Conservation (phyloP, 2,113 vertebrate genomes). For the Neofelis nebulosa region DNA sequence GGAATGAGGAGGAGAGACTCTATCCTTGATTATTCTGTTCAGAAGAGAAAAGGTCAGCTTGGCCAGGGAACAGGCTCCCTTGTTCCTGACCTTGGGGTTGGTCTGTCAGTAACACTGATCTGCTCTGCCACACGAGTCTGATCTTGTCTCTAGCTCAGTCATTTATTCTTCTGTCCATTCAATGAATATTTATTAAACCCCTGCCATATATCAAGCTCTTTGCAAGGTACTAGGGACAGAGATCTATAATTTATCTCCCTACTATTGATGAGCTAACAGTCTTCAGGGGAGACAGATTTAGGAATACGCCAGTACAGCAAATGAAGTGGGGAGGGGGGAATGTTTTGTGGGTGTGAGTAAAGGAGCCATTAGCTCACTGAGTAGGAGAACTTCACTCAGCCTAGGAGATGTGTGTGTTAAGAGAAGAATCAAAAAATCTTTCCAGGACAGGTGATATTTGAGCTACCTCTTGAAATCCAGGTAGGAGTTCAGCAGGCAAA, state of each 20-base stretch:
- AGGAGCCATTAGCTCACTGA: not conserved
- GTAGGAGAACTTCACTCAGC: not conserved
- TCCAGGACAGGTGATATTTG: not conserved
- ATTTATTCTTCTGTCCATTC: conserved; percentile 30
- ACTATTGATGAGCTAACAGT: not conserved
- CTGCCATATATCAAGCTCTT: conserved; percentile 55
- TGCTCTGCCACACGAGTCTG: not conserved
- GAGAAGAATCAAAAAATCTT: not conserved
- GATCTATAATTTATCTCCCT: conserved; percentile 13
- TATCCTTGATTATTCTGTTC: conserved; percentile 49
- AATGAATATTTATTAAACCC: conserved; percentile 64
- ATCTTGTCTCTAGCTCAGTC: conserved; percentile 13
- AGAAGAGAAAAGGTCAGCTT: conserved; percentile 48
- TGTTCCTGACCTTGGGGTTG: conserved; percentile 60
- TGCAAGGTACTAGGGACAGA: conserved; percentile 16
- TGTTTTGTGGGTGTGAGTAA: not conserved
- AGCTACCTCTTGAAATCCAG: conserved; percentile 20
- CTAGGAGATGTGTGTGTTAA: not conserved
- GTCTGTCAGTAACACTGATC: conserved; percentile 13
- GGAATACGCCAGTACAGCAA: not conserved
- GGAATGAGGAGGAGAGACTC: conserved; percentile 29
- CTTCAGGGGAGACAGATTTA: not conserved
- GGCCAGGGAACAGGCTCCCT: conserved; percentile 20
- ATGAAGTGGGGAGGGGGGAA: not conserved
- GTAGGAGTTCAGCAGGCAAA: not conserved